Evolutionary conservation across 1,140 invertebrate genomes (phyloP).

Genomic region (Ostrea denselamellosa): DNA sequence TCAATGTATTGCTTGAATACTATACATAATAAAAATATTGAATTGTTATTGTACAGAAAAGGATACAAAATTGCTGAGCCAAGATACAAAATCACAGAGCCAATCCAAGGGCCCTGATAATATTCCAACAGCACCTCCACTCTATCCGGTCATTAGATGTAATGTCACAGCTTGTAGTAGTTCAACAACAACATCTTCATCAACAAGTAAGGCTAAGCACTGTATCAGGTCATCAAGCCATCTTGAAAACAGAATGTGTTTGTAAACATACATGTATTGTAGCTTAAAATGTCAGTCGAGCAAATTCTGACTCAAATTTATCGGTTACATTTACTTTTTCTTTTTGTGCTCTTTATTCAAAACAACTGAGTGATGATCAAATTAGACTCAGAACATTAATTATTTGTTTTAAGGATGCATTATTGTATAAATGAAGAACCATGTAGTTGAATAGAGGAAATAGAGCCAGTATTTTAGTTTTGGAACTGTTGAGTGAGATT

Average conservation of each 20-base stretch:
- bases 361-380: too few relatives aligned
- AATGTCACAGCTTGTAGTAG: slow-evolving; percentile 45
- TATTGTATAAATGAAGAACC: too few relatives aligned
- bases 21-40: neutral
- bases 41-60: neutral
- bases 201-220: slow-evolving; percentile 7
- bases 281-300: neutral
- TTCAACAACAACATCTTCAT: slow-evolving; percentile 45
- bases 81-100: slow-evolving; percentile 17
- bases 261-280: neutral
- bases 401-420: too few relatives aligned
- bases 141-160: neutral
- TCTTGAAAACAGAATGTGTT: neutral
- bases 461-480: too few relatives aligned
- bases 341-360: too few relatives aligned
- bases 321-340: too few relatives aligned
- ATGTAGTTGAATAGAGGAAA: too few relatives aligned
- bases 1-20: too few relatives aligned
- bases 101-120: neutral
- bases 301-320: too few relatives aligned
- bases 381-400: too few relatives aligned
- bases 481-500: too few relatives aligned
- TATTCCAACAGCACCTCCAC: slow-evolving; percentile 12
- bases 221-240: neutral
- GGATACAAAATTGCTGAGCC: slow-evolving; percentile 1